phyloP scores from a whole-genome alignment of 2,113 vertebrate species.

The Pomatorhinus ruficollis region DNA sequence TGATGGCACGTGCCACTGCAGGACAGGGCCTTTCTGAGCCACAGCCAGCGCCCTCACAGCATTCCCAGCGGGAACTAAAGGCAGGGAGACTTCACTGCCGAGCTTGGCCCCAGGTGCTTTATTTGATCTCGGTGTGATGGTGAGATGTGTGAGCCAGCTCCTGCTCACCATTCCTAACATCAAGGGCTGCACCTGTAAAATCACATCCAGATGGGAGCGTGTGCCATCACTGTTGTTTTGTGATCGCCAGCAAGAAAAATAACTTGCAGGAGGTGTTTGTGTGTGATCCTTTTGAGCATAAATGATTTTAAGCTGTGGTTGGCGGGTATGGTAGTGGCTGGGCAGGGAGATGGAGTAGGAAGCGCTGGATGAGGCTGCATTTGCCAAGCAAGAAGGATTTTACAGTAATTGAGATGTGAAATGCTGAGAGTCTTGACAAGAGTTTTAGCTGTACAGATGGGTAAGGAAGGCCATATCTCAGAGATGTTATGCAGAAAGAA shows the following conservation, averaged over 20 bases:
- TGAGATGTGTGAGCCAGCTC: neutral
- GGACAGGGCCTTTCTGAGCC: neutral
- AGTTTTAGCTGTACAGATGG: conserved; percentile 73
- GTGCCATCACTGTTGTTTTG: neutral
- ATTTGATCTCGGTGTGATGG: neutral
- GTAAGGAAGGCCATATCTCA: conserved; percentile 69
- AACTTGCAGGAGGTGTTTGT: conserved; percentile 40
- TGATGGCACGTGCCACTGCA: fast-evolving
- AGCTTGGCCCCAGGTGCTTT: neutral
- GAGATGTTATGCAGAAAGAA: conserved; percentile 66
- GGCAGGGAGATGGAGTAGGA: conserved; percentile 57
- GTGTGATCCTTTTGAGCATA: conserved; percentile 47
- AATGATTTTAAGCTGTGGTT: conserved; percentile 64
- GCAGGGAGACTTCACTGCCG: fast-evolving
- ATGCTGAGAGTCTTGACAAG: conserved; percentile 71
- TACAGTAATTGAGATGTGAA: conserved; percentile 71
- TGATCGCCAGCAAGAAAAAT: neutral
- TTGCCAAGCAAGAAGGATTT: conserved; percentile 70
- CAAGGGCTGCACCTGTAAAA: neutral
- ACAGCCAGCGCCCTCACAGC: neutral
- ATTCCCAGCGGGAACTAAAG: neutral
- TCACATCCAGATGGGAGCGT: neutral
- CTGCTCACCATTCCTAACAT: neutral
- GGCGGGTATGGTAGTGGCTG: conserved; percentile 44
- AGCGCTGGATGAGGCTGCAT: conserved; percentile 54